These are phyloP conservation scores for Haliclona indistincta DNA, from an alignment of 37 sponge, comb jelly and placozoan species.

Conservation along the genomic window DNA sequence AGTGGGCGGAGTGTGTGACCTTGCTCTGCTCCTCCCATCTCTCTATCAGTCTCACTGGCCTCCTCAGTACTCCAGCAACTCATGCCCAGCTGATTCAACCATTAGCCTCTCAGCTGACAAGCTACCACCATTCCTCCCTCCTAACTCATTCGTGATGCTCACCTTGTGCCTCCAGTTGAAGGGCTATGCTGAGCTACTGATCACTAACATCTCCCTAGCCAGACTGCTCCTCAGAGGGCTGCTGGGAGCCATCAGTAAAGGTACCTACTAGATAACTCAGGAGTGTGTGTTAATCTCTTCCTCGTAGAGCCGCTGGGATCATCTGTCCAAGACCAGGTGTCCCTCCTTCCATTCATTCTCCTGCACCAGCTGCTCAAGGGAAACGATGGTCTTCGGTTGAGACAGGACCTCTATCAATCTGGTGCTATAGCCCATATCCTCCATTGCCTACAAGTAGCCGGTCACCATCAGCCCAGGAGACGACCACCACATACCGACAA, in stretches of 20 bases:
- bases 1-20: conserved; percentile 15
- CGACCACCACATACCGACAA: neutral
- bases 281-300: neutral
- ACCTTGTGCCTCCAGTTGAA: conserved; percentile 59
- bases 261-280: neutral
- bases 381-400: conserved; percentile 11
- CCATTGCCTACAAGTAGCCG: conserved; percentile 44
- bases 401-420: conserved; percentile 17
- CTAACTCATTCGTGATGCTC: conserved; percentile 60
- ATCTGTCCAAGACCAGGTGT: conserved; percentile 12
- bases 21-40: conserved; percentile 55
- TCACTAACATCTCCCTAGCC: conserved; percentile 12
- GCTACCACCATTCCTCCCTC: conserved; percentile 36
- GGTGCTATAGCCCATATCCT: conserved; percentile 71
- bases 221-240: conserved; percentile 50
- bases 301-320: conserved; percentile 19
- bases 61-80: neutral
- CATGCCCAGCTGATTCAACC: neutral
- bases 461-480: conserved; percentile 47
- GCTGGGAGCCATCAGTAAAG: conserved; percentile 33
- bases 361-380: conserved; percentile 28
- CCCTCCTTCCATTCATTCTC: conserved; percentile 59
- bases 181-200: conserved; percentile 26
- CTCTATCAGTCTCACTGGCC: conserved; percentile 67
- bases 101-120: neutral